phyloP scores from a whole-genome alignment of 2,888 invertebrate species.

The Oscheius sp. region DNA sequence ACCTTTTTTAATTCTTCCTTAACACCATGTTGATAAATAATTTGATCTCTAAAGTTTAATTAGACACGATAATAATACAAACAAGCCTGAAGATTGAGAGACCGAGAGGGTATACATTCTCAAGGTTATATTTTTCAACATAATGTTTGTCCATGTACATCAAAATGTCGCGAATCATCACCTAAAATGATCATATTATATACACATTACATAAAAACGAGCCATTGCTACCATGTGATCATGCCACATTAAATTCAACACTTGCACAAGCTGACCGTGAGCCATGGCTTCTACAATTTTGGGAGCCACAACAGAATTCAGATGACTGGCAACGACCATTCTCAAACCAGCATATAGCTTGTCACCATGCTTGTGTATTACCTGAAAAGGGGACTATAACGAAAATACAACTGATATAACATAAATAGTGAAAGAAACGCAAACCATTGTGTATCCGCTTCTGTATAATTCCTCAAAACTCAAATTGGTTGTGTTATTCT shows the following conservation, averaged over 20 bases:
- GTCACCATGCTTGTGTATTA: conserved; percentile 96
- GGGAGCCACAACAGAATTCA: conserved; percentile 74
- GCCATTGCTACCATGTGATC: conserved; percentile 99
- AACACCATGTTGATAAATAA: conserved; percentile 90
- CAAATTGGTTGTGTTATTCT: conserved; percentile 94
- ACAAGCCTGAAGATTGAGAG: conserved; percentile 77
- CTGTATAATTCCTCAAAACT: conserved; percentile 99
- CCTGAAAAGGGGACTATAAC: background rate
- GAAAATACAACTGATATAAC: background rate
- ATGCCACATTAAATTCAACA: conserved; percentile 96
- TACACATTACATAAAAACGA: background rate
- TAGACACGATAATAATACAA: background rate
- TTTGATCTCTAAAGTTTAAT: conserved; percentile 85
- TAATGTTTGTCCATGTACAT: conserved; percentile 99
- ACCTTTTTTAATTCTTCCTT: conserved; percentile 93
- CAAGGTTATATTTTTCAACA: conserved; percentile 93
- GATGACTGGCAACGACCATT: conserved; percentile 96
- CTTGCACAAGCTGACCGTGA: conserved; percentile 90
- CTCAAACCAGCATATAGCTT: conserved; percentile 96
- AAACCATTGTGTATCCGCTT: conserved; percentile 98
- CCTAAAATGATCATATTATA: conserved; percentile 26
- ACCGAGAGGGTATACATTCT: conserved; percentile 98
- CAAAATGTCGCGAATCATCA: conserved; percentile 87
- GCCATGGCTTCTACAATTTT: conserved; percentile 8
- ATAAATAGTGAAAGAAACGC: background rate